Evolutionary conservation across 1,140 invertebrate genomes (phyloP).

Genomic region (Zaprionus kolodkinae): DNA sequence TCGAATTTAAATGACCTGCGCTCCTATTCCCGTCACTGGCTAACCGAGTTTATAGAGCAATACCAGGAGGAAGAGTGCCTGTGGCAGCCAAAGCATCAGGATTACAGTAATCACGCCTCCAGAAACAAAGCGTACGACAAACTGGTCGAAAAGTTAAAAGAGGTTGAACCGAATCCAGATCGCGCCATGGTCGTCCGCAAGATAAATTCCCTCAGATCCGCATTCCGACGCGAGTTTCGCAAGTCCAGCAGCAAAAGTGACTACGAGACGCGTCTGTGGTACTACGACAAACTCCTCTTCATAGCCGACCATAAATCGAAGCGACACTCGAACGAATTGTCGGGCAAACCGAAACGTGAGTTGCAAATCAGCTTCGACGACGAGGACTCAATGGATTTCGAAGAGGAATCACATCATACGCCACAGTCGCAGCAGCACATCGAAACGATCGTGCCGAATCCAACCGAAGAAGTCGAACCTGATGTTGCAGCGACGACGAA

Average conservation of each 20-base stretch:
- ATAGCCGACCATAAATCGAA: constrained; percentile 81
- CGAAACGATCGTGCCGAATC: constrained; percentile 52
- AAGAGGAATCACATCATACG: constrained; percentile 71
- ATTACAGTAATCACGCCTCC: constrained; percentile 80
- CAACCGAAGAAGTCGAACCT: constrained; percentile 54
- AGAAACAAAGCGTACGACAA: constrained; percentile 79
- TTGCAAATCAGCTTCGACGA: constrained; percentile 67
- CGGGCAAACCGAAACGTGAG: constrained; percentile 65
- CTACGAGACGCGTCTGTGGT: constrained; percentile 81
- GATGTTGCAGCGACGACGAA: constrained; percentile 23
- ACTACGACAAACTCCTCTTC: constrained; percentile 80
- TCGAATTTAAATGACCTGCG: constrained; percentile 66
- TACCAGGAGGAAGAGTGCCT: constrained; percentile 83
- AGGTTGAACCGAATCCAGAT: constrained; percentile 81
- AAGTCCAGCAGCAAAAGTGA: constrained; percentile 70
- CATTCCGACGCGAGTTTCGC: constrained; percentile 76
- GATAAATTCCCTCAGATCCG: constrained; percentile 78
- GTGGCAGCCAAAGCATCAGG: constrained; percentile 83
- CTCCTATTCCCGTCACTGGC: constrained; percentile 79
- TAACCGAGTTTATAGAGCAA: constrained; percentile 82
- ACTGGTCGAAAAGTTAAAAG: constrained; percentile 78
- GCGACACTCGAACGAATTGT: constrained; percentile 55
- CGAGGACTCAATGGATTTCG: constrained; percentile 79
- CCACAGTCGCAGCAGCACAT: constrained; percentile 66
- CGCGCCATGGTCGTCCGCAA: constrained; percentile 81